Evolutionary conservation across 2,888 invertebrate species (phyloP).

Genomic region (Argyresthia albistria): DNA sequence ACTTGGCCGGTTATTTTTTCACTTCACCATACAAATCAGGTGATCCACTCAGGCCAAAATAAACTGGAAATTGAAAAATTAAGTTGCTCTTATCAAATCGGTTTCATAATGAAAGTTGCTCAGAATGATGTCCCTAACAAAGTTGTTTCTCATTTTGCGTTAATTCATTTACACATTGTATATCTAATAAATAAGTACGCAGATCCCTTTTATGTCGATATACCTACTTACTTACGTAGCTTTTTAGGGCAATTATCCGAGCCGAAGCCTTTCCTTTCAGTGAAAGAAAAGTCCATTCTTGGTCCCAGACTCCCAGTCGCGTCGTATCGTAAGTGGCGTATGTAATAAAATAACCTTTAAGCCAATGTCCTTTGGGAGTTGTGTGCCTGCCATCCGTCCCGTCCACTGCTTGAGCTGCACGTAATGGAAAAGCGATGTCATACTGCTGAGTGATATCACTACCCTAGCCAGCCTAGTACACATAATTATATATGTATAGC

Average conservation of each 20-base stretch:
- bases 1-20: too few species aligned
- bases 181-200: too few species aligned
- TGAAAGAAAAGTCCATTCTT: conserved; percentile 8
- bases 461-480: neutral
- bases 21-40: too few species aligned
- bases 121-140: too few species aligned
- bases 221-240: too few species aligned
- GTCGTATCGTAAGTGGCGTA: conserved; percentile 4
- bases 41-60: too few species aligned
- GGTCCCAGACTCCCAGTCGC: neutral
- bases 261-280: conserved; percentile 6
- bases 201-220: too few species aligned
- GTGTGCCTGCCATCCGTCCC: conserved; percentile 13
- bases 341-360: conserved; percentile 10
- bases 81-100: too few species aligned
- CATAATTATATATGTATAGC: neutral
- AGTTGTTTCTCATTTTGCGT: too few species aligned
- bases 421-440: conserved; percentile 44
- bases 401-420: conserved; percentile 15
- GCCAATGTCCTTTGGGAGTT: neutral
- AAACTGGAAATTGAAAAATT: too few species aligned
- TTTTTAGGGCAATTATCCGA: neutral
- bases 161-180: too few species aligned
- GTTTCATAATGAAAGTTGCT: too few species aligned
- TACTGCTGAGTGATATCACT: conserved; percentile 7